These are phyloP conservation scores for Cinara cedri DNA, from an alignment of 2,888 invertebrate species.

Conservation along the genomic window DNA sequence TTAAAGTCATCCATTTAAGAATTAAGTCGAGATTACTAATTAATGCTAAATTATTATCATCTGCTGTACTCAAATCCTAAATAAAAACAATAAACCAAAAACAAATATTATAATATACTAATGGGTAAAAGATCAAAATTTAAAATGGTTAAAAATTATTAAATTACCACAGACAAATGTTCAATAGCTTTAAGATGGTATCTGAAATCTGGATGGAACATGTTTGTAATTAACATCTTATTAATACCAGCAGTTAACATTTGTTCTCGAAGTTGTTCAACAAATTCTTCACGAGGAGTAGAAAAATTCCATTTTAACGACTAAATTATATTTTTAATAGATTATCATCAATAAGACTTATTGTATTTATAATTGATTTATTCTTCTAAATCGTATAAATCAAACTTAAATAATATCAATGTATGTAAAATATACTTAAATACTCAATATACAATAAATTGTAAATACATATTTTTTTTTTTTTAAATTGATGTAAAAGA, in stretches of 20 bases:
- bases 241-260: constrained; percentile 89
- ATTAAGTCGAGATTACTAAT: constrained; percentile 92
- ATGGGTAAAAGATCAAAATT: no score
- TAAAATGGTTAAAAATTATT: background rate
- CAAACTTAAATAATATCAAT: background rate
- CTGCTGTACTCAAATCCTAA: constrained; percentile 28
- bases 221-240: constrained; percentile 82
- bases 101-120: constrained; percentile 5
- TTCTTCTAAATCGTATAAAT: background rate
- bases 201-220: constrained; percentile 94
- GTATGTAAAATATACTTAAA: no score
- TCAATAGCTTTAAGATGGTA: constrained; percentile 96
- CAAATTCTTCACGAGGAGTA: constrained; percentile 90
- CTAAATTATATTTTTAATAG: constrained; percentile 60
- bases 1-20: constrained; percentile 92
- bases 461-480: background rate
- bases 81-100: no score
- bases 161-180: constrained; percentile 73
- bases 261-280: constrained; percentile 87
- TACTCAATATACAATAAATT: background rate
- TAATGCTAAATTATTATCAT: constrained; percentile 77
- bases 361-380: no score
- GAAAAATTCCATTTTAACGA: constrained; percentile 93
- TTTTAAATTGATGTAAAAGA: no score
- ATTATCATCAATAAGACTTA: no score